Percentiles rank a stretch among this genome's conserved stretches.
Conservation (phyloP, 2,888 invertebrate species). For the Clepsis dumicolana region DNA sequence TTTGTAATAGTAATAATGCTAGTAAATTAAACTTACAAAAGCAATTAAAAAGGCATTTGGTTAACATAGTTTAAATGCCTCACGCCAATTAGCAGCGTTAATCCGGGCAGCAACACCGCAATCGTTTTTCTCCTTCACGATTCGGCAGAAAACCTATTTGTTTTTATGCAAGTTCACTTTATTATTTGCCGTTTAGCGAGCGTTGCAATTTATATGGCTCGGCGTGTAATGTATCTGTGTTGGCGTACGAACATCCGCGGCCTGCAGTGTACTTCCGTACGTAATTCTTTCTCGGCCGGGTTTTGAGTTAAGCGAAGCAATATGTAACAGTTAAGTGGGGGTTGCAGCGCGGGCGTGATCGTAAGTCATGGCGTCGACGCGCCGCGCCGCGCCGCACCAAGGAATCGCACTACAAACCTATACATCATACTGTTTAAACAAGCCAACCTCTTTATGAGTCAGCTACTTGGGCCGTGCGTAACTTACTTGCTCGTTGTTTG, state of each 20-base stretch:
- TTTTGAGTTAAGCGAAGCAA: constrained; percentile 77
- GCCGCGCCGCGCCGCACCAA: constrained; percentile 56
- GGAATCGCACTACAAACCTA: constrained; percentile 59
- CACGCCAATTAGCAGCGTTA: constrained; percentile 48
- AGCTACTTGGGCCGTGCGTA: constrained; percentile 36
- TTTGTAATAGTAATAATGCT: not conserved
- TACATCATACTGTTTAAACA: constrained; percentile 69
- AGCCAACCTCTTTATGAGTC: constrained; percentile 53
- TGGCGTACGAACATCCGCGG: constrained; percentile 53
- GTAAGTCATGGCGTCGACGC: constrained; percentile 72
- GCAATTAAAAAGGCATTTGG: not conserved
- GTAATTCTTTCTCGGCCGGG: constrained; percentile 68
- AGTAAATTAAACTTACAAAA: not conserved
- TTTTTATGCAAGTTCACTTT: constrained; percentile 56
- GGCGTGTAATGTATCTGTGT: constrained; percentile 60
- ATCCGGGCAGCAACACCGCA: constrained; percentile 45
- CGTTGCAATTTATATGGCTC: constrained; percentile 56
- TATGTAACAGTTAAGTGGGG: constrained; percentile 76
- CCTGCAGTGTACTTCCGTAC: constrained; percentile 59
- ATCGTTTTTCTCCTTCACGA: constrained; percentile 53
- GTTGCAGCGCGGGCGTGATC: constrained; percentile 62
- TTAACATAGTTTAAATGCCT: constrained; percentile 20
- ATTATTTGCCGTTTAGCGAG: constrained; percentile 55
- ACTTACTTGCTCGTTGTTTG: constrained; percentile 44
- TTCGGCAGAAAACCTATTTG: constrained; percentile 53